Percentiles rank a stretch among this genome's conserved stretches.
Conservation (phyloP, 2,113 vertebrate species). For the Rhea pennata region DNA sequence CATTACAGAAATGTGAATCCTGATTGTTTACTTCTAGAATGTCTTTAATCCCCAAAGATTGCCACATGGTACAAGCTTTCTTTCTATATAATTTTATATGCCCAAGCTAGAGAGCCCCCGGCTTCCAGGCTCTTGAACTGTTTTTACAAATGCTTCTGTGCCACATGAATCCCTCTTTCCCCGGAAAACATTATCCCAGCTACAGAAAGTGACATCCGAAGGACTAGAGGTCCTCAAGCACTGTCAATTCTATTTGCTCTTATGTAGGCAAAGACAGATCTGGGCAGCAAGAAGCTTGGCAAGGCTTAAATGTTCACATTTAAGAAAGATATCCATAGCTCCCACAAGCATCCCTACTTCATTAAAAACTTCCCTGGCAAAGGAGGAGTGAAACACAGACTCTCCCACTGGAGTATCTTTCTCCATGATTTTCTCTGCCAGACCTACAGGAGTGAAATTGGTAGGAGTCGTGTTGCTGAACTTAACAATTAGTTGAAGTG, state of each 20-base stretch:
- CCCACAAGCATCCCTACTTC: neutral
- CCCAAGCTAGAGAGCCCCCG: neutral
- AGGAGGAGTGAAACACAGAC: neutral
- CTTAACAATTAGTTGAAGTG: neutral
- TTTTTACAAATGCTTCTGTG: neutral
- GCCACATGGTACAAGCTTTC: neutral
- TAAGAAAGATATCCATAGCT: neutral
- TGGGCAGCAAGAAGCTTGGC: neutral
- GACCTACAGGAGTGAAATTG: neutral
- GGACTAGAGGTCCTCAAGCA: neutral
- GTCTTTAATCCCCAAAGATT: neutral
- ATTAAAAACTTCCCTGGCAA: neutral
- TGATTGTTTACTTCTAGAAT: slow-evolving; percentile 25
- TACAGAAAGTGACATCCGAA: neutral
- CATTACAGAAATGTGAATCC: neutral
- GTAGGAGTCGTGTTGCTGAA: neutral
- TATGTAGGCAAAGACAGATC: neutral
- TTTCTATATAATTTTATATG: neutral
- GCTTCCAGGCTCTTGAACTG: neutral
- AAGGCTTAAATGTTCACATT: neutral
- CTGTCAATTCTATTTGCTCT: neutral
- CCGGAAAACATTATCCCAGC: neutral
- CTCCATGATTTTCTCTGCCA: neutral
- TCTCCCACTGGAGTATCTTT: neutral
- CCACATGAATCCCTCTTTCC: neutral